Evolutionary conservation across 2,113 vertebrate species (phyloP).

Genomic region (Cepphus grylle): DNA sequence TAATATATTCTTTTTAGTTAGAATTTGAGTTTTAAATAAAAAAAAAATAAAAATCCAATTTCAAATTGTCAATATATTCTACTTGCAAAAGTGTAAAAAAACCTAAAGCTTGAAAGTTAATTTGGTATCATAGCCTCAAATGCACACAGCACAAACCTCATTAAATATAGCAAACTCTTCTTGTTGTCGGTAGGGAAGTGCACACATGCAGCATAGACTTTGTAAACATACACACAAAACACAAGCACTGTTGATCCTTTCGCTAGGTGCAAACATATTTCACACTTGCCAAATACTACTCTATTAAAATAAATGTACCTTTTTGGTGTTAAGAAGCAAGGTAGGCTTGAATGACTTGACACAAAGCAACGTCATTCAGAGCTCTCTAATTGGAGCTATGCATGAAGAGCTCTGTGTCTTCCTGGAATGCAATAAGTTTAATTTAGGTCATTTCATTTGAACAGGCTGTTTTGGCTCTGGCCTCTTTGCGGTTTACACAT

Average conservation of each 20-base stretch:
- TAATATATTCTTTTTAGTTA: rapidly evolving
- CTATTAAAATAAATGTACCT: not conserved
- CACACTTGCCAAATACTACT: not conserved
- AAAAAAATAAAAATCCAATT: not conserved
- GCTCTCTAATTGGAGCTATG: not conserved
- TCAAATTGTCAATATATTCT: not conserved
- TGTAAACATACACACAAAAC: not conserved
- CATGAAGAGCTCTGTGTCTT: not conserved
- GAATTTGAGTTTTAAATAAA: not conserved
- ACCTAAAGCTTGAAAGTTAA: not conserved
- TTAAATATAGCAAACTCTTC: not conserved
- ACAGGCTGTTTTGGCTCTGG: not conserved
- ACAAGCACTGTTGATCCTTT: not conserved
- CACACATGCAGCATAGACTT: not conserved
- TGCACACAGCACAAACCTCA: not conserved
- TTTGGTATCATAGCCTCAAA: not conserved
- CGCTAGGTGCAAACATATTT: not conserved
- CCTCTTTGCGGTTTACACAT: not conserved
- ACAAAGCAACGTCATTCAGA: not conserved
- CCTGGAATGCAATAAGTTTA: not conserved
- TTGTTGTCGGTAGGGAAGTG: not conserved
- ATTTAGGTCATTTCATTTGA: not conserved
- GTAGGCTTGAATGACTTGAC: not conserved
- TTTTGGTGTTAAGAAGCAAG: not conserved
- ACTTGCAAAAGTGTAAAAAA: not conserved